phyloP scores from a whole-genome alignment of 2,888 invertebrate species.

The Desoria tigrina region DNA sequence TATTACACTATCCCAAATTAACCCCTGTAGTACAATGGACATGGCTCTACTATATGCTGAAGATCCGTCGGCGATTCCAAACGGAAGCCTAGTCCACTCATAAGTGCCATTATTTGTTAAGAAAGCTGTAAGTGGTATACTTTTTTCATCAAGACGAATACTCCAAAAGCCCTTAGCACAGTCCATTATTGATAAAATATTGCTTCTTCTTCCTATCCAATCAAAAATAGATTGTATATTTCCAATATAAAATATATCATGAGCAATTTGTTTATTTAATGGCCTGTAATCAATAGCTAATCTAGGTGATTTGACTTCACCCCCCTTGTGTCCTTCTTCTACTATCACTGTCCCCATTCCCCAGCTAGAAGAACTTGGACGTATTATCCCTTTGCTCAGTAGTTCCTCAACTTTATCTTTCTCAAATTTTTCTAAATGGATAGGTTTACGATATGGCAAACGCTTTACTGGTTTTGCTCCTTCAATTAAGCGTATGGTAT shows the following conservation, averaged over 20 bases:
- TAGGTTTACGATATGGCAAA: constrained; percentile 30
- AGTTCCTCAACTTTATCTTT: constrained; percentile 29
- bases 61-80: constrained; percentile 15
- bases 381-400: constrained; percentile 23
- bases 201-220: constrained; percentile 21
- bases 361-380: constrained; percentile 26
- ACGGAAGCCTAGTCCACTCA: constrained; percentile 22
- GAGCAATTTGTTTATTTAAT: constrained; percentile 21
- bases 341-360: constrained; percentile 26
- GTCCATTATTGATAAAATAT: constrained; percentile 22
- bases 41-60: constrained; percentile 10
- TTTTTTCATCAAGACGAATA: constrained; percentile 16
- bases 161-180: constrained; percentile 29
- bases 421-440: constrained; percentile 28
- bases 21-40: constrained; percentile 14
- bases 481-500: no score
- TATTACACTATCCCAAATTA: constrained; percentile 17
- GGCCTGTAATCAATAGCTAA: constrained; percentile 21
- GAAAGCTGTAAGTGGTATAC: constrained; percentile 30
- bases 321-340: constrained; percentile 23
- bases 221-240: constrained; percentile 24
- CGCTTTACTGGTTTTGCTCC: constrained; percentile 28
- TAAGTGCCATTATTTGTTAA: constrained; percentile 13
- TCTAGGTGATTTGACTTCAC: constrained; percentile 2
- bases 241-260: constrained; percentile 24